Evolutionary conservation across 2,888 invertebrate genomes (phyloP).

Genomic region (Cyclophora albipunctata): DNA sequence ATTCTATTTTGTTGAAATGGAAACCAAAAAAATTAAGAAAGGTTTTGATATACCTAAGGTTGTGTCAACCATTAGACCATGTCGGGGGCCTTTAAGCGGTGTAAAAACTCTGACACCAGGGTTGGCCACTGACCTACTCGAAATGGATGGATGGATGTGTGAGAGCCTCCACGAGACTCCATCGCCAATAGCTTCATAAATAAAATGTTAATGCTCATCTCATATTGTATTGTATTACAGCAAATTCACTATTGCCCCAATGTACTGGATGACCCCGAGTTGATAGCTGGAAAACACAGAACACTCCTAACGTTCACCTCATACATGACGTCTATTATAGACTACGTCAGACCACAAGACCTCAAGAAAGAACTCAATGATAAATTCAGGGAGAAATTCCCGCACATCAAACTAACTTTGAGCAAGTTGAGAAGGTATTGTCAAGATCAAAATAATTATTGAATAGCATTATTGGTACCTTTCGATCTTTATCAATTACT

Average conservation of each 20-base stretch:
- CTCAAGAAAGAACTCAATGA: slow-evolving; percentile 98
- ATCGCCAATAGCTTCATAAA: too few relatives aligned
- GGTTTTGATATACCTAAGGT: too few relatives aligned
- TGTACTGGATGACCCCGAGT: slow-evolving; percentile 93
- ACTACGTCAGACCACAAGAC: slow-evolving; percentile 96
- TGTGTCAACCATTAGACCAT: too few relatives aligned
- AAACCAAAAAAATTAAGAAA: too few relatives aligned
- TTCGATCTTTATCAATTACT: not conserved
- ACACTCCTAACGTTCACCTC: slow-evolving; percentile 91
- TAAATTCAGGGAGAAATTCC: slow-evolving; percentile 96
- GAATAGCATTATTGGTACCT: not conserved
- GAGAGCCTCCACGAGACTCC: too few relatives aligned
- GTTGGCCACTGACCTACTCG: too few relatives aligned
- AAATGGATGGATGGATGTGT: too few relatives aligned
- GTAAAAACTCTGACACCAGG: too few relatives aligned
- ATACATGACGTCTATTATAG: slow-evolving; percentile 96
- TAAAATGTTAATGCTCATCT: too few relatives aligned
- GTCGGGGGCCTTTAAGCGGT: too few relatives aligned
- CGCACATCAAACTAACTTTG: slow-evolving; percentile 93
- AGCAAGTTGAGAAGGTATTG: slow-evolving; percentile 94
- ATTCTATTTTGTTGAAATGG: too few relatives aligned
- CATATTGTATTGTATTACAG: slow-evolving; percentile 7
- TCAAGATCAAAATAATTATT: not conserved
- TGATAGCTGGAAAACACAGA: slow-evolving; percentile 91
- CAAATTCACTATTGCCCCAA: slow-evolving; percentile 86